Conservation (phyloP, 2,888 invertebrate genomes). For the Agrilus biguttatus region DNA sequence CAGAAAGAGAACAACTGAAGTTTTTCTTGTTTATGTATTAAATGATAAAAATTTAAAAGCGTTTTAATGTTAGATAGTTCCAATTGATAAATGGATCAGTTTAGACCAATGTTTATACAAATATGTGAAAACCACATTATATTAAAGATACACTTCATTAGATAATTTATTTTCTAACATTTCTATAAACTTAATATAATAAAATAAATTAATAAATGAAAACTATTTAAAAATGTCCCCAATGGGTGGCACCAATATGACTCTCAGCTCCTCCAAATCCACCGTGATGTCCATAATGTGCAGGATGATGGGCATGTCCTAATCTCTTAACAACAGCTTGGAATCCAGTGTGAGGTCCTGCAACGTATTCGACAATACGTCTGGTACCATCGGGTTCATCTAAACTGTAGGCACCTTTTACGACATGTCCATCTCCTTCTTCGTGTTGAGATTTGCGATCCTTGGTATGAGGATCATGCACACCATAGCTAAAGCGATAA, state of each 20-base stretch:
- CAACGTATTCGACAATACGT: constrained; percentile 26
- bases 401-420: constrained; percentile 25
- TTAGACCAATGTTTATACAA: too few relatives aligned
- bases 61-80: too few relatives aligned
- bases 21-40: too few relatives aligned
- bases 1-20: too few relatives aligned
- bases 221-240: background rate
- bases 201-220: too few relatives aligned
- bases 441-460: constrained; percentile 29
- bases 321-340: constrained; percentile 25
- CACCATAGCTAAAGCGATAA: constrained; percentile 25
- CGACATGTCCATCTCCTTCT: constrained; percentile 23
- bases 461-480: constrained; percentile 26
- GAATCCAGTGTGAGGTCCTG: constrained; percentile 22
- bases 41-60: too few relatives aligned
- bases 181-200: too few relatives aligned
- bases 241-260: background rate
- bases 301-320: constrained; percentile 14
- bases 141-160: too few relatives aligned
- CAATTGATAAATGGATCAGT: too few relatives aligned
- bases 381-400: constrained; percentile 27
- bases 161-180: too few relatives aligned
- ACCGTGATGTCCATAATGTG: constrained; percentile 3
- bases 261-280: background rate
- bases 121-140: too few relatives aligned